Evolutionary conservation across 2,888 invertebrate species (phyloP).

Genomic region (Trissoscelio sp.): DNA sequence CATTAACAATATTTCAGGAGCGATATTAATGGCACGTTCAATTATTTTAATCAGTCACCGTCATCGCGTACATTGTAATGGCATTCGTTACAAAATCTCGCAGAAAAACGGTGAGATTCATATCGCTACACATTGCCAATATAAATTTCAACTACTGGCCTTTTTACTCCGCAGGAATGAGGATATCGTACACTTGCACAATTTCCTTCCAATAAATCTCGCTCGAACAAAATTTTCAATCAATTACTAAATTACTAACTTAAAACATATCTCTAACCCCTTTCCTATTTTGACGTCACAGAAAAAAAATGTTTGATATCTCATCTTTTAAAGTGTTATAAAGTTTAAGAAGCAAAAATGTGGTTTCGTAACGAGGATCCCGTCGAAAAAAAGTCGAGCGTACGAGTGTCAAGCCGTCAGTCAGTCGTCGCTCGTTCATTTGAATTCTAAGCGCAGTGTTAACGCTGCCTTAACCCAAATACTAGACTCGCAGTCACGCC

Average conservation of each 20-base stretch:
- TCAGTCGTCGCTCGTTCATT: slow-evolving; percentile 51
- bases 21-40: slow-evolving; percentile 47
- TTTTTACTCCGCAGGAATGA: slow-evolving; percentile 49
- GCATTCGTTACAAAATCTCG: slow-evolving; percentile 56
- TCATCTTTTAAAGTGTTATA: slow-evolving; percentile 24
- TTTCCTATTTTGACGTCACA: not conserved
- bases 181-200: slow-evolving; percentile 54
- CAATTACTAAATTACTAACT: slow-evolving; percentile 33
- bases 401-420: slow-evolving; percentile 59
- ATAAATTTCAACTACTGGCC: slow-evolving; percentile 57
- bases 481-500: slow-evolving; percentile 61
- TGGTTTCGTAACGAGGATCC: slow-evolving; percentile 52
- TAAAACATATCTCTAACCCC: not conserved
- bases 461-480: slow-evolving; percentile 65
- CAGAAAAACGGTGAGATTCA: slow-evolving; percentile 56
- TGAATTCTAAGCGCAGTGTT: slow-evolving; percentile 62
- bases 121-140: slow-evolving; percentile 41
- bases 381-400: slow-evolving; percentile 34
- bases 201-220: slow-evolving; percentile 52
- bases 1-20: slow-evolving; percentile 30
- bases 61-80: slow-evolving; percentile 54
- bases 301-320: not conserved
- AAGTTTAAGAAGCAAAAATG: not conserved
- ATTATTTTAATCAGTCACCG: slow-evolving; percentile 66
- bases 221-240: slow-evolving; percentile 36